These are phyloP conservation scores for Nasonovia ribisnigri DNA, from an alignment of 2,888 invertebrate species.

Conservation along the genomic window DNA sequence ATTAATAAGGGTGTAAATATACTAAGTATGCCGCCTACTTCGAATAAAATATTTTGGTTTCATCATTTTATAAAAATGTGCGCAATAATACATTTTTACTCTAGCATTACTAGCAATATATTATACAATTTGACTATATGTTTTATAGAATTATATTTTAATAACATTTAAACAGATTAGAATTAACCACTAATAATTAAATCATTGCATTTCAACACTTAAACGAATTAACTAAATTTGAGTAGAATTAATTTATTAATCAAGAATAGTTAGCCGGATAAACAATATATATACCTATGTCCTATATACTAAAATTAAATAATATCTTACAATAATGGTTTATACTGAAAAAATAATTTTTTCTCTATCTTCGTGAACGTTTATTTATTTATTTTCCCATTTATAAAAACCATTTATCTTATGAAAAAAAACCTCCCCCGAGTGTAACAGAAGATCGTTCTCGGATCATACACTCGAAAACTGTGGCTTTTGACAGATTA, in stretches of 20 bases:
- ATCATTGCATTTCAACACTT: not conserved
- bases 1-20: not conserved
- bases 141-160: not conserved
- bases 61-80: not conserved
- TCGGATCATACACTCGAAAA: constrained; percentile 48
- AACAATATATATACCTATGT: no score
- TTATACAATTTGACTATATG: not conserved
- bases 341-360: not conserved
- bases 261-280: not conserved
- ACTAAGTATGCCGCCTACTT: not conserved
- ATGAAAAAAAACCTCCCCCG: not conserved
- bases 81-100: not conserved
- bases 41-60: not conserved
- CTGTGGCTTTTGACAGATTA: constrained; percentile 63
- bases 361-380: not conserved
- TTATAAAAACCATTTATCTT: constrained; percentile 43
- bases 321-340: not conserved
- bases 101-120: no score
- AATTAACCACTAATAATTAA: not conserved
- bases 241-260: not conserved
- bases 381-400: not conserved
- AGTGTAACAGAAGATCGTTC: constrained; percentile 8
- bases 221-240: not conserved
- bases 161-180: not conserved
- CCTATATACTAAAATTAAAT: not conserved